Evolutionary conservation across 64 coral and sea anemone species (phyloP), one percentile per base, ranked within the genome.

Genomic region (Montipora cactus): DNA sequence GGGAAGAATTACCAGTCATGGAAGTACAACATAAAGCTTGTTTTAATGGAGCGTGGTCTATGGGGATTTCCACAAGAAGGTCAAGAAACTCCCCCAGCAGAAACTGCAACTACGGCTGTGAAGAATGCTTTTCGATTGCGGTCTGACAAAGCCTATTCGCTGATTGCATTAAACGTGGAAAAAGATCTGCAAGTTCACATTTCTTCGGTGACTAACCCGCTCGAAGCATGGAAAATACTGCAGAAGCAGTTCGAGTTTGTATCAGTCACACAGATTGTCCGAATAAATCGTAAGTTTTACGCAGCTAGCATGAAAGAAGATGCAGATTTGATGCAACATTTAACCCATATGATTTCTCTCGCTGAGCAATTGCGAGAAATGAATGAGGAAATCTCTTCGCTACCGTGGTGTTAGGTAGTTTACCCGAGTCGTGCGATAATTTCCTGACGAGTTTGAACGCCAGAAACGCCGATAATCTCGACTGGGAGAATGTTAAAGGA

Each of bases 391-490:
- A 91, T 91, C 20, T 75, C 90, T 91, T 91, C 48, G 90, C 79
- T 47, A 84, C 78, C 16, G 67, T 79, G 13, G 80, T 92, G 37
- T 49, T 84, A 16, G 90, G 90, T 51, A 83, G 79, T 70, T 92
- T 84, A 73, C 90, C 90, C 80, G 80, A 83, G 12, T 92, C 90
- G 20, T 84, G 84, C 80, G 80, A 77, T 76, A 92, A 77, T 72
- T 92, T 92, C 81, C 80, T 92, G 44, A 92, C 90, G 22, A 76
- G 80, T 76, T 85, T 92, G 44, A 92, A 92, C 28, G 80, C 90
- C 5, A 84, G 90, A 85, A 92, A 84, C 20, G 89, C 69, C 9
- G 80, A 85, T 76, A 80, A 92, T 75, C 81, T 92, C 20, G 68
- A 81, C 49, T 92, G 90, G 80, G 90, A 92, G 58, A 92, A 76